These are phyloP conservation scores for Gouania willdenowi DNA, from an alignment of 2,797 vertebrate species.

Conservation along the genomic window DNA sequence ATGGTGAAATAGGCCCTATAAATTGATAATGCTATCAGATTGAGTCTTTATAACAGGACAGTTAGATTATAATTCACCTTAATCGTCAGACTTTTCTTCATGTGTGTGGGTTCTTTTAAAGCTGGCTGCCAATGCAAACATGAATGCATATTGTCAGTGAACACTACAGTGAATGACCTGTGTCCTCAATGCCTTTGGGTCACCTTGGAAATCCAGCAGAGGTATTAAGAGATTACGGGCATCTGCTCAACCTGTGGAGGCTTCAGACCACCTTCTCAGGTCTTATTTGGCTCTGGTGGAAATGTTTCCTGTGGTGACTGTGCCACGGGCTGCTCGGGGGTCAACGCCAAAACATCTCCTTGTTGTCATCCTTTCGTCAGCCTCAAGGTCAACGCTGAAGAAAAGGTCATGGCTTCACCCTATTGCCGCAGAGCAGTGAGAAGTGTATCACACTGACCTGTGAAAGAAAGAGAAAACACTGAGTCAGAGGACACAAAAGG, in stretches of 20 bases:
- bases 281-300: conserved; percentile 62
- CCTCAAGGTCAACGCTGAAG: conserved; percentile 62
- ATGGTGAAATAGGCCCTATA: no score
- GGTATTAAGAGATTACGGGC: conserved; percentile 74
- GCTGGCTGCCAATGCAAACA: no score
- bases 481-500: conserved; percentile 8
- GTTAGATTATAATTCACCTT: no score
- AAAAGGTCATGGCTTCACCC: conserved; percentile 22
- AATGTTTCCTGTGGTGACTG: conserved; percentile 40
- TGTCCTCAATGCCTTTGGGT: conserved; percentile 40
- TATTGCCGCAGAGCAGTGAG: conserved; percentile 28
- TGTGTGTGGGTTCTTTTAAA: no score
- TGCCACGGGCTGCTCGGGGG: conserved; percentile 51
- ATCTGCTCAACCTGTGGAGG: conserved; percentile 54
- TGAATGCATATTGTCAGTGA: no score
- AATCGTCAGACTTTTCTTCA: no score
- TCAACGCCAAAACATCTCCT: conserved; percentile 42
- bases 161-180: conserved; percentile 29
- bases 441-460: conserved; percentile 34
- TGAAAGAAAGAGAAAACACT: conserved; percentile 24
- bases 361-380: conserved; percentile 58
- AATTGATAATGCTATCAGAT: no score
- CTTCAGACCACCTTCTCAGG: conserved; percentile 46
- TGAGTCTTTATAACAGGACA: no score
- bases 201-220: conserved; percentile 66